phyloP scores from a whole-genome alignment of 2,888 invertebrate species.

The Ashinkailepas kermadecensis region DNA sequence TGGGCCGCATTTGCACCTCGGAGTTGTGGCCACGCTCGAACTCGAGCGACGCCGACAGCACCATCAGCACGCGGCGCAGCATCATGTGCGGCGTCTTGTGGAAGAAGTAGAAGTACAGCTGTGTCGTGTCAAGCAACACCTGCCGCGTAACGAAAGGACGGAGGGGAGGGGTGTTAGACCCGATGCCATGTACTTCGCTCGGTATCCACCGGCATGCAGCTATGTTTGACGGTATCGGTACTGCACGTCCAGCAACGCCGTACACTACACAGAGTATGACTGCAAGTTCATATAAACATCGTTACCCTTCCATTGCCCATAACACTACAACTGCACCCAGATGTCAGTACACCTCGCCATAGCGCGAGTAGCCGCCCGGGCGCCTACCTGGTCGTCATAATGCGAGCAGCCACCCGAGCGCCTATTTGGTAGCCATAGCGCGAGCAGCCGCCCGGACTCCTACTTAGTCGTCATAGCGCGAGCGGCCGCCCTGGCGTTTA shows the following conservation, averaged over 20 bases:
- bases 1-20: constrained; percentile 82
- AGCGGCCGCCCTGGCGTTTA: too few species aligned
- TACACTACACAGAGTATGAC: too few species aligned
- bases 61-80: constrained; percentile 90
- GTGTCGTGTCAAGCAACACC: constrained; percentile 91
- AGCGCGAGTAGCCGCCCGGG: too few species aligned
- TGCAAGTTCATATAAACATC: too few species aligned
- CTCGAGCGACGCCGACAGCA: constrained; percentile 91
- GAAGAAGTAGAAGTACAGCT: constrained; percentile 91
- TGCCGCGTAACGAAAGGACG: constrained; percentile 37
- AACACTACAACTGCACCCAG: too few species aligned
- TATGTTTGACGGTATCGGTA: background rate
- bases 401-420: too few species aligned
- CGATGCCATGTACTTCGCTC: too few species aligned
- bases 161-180: background rate
- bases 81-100: constrained; percentile 94
- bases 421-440: too few species aligned
- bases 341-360: too few species aligned
- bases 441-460: background rate
- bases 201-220: background rate
- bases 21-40: constrained; percentile 91
- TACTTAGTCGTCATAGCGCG: constrained; percentile 89
- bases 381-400: too few species aligned
- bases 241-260: too few species aligned
- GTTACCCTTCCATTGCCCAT: too few species aligned